Base-by-base conservation (phyloP, 1,140 invertebrate species). In the Stratiolaelaps scimitus region DNA sequence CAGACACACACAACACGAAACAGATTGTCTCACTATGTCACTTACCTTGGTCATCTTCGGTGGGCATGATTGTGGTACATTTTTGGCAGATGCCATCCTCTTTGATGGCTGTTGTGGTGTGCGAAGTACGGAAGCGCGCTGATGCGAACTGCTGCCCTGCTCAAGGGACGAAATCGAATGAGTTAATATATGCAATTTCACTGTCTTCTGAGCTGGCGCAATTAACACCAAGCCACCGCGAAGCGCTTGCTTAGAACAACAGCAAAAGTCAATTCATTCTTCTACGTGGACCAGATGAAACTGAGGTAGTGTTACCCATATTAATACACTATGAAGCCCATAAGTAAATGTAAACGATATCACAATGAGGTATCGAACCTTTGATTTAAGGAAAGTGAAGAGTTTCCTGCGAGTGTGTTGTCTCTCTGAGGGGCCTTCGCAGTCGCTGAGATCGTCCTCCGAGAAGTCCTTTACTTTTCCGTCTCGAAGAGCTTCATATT, bases 31-130 rank as follows among this genome's bases (percentile, higher is more conserved):
- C 10, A 40, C 10, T 40, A 40, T 10, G 34, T 40, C 7, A 60
- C 53, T 60, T 60, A 60, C 53, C 20, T 60, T 60, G n/a, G 53
- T 29, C 53, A 60, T 60, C 23, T 60, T 60, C 10, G 53, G 53
- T 19, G 53, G 53, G 34, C 53, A 60, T 23, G 53, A 60, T 10
- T 60, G 53, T 15, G 53, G 53, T 17, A 60, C 53, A 26, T 29
- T 26, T 60, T 60, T 60, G 10, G 15, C 34, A 34, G 34, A 29
- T 26, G 17, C 26, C 10, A 60, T 10, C 15, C 53, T 26, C 53
- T 60, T 60, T 34, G 53, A 60, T 60, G 26, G 53, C 15, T 29
- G 53, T 23, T 60, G 53, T 60, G 53, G 53, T 1, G 53, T 60
- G 13, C 53, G 53, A 23, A 60, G 53, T 17, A 26, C 53, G 15